phyloP scores from a whole-genome alignment of 2,113 vertebrate genomes.

The Plotosus lineatus region DNA sequence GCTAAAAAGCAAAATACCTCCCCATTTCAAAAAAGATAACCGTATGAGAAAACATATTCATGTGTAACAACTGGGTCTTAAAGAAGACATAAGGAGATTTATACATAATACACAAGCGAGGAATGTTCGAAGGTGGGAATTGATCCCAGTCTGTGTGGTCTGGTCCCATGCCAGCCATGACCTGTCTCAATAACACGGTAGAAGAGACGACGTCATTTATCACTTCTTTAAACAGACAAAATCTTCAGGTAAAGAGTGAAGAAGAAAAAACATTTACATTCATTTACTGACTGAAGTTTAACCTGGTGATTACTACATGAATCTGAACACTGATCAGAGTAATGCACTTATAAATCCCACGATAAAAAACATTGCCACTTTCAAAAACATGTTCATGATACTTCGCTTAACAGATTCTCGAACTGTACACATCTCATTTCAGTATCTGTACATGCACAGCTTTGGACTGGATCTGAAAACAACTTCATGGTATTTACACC shows the following conservation, averaged over 20 bases:
- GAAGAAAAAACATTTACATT: conserved; percentile 74
- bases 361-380: neutral
- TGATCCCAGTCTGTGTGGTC: neutral
- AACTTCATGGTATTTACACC: conserved; percentile 59
- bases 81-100: conserved; percentile 67
- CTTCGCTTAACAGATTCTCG: conserved; percentile 50
- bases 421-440: conserved; percentile 48
- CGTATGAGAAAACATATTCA: conserved; percentile 66
- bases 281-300: conserved; percentile 69
- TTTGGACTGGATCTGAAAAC: conserved; percentile 50
- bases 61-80: conserved; percentile 34
- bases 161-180: neutral
- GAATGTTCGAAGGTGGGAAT: conserved; percentile 13
- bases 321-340: conserved; percentile 62
- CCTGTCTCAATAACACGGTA: neutral
- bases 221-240: conserved; percentile 46
- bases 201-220: conserved; percentile 12
- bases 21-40: conserved; percentile 68
- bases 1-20: conserved; percentile 71
- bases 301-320: conserved; percentile 66
- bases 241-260: conserved; percentile 58
- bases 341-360: conserved; percentile 48
- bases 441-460: conserved; percentile 54
- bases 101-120: conserved; percentile 14
- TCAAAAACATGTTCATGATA: conserved; percentile 36